These are phyloP conservation scores for Bothrops jararaca DNA, from an alignment of 2,113 vertebrate genomes.

Conservation along the genomic window DNA sequence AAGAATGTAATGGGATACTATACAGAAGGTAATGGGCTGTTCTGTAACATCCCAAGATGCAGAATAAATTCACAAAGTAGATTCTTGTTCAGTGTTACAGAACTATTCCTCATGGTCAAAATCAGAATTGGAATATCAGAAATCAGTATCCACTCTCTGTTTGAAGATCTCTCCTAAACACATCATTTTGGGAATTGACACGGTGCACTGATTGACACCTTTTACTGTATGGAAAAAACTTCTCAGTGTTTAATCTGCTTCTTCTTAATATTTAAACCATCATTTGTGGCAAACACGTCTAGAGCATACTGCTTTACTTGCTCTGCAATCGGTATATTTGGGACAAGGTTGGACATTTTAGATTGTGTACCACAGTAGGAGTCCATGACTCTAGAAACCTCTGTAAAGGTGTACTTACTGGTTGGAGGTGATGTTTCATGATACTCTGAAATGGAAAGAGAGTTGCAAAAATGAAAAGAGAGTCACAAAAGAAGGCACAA, in stretches of 20 bases:
- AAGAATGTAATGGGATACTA: not conserved
- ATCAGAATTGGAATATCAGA: not conserved
- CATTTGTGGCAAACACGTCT: too few relatives aligned
- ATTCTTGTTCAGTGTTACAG: not conserved
- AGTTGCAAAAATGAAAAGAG: conserved; percentile 27
- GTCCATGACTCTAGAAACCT: too few relatives aligned
- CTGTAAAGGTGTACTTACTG: not conserved
- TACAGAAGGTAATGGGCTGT: not conserved
- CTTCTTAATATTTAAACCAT: not conserved
- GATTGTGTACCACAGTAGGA: too few relatives aligned
- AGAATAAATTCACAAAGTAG: not conserved
- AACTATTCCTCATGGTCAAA: not conserved
- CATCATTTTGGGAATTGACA: not conserved
- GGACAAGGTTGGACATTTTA: too few relatives aligned
- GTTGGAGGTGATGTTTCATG: not conserved
- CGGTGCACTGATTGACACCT: too few relatives aligned
- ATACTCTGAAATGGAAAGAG: conserved; percentile 60
- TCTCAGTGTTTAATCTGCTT: too few relatives aligned
- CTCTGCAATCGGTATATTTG: too few relatives aligned
- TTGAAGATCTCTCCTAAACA: not conserved
- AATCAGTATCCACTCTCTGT: not conserved
- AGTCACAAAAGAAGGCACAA: not conserved
- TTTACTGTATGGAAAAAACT: too few relatives aligned
- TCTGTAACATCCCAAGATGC: not conserved
- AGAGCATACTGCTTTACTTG: too few relatives aligned